Percentiles rank a stretch among this genome's conserved stretches.
Conservation (phyloP, 1,140 invertebrate genomes). For the Nasonia longicornis region DNA sequence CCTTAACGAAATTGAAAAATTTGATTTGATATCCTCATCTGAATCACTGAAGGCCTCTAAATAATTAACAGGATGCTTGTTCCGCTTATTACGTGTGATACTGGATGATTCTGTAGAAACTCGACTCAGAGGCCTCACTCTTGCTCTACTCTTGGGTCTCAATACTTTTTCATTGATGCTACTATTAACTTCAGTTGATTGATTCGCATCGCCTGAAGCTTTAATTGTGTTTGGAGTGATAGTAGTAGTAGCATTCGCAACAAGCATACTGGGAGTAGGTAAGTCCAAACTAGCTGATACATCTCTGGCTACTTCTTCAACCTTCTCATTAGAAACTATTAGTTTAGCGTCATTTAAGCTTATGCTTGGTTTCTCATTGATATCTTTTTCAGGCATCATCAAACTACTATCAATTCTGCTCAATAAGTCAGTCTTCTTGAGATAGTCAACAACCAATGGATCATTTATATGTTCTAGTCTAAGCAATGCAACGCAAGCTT, state of each 20-base stretch:
- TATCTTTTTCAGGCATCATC: not conserved
- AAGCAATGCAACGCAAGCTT: slow-evolving; percentile 12
- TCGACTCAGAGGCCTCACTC: slow-evolving; percentile 3
- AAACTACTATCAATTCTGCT: not conserved
- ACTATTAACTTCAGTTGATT: not conserved
- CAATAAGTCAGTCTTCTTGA: slow-evolving; percentile 5
- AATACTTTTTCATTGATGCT: not conserved
- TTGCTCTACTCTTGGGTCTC: not conserved
- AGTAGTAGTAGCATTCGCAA: not conserved
- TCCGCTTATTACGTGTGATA: slow-evolving; percentile 7
- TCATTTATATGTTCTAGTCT: slow-evolving; percentile 36
- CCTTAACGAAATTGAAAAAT: not conserved
- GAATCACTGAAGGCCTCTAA: slow-evolving; percentile 24
- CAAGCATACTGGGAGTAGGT: not conserved
- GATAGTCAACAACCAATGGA: slow-evolving; percentile 22
- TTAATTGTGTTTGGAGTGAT: not conserved
- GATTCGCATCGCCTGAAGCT: not conserved
- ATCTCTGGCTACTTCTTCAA: slow-evolving; percentile 16
- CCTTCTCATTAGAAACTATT: not conserved
- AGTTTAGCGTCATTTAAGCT: not conserved
- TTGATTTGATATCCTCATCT: not conserved
- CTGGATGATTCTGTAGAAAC: not conserved
- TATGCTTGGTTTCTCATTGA: not conserved
- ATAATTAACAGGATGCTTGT: slow-evolving; percentile 36
- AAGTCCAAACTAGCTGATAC: not conserved